Base-by-base conservation (phyloP, 2,888 invertebrate genomes). In the Ophion slaviceki region DNA sequence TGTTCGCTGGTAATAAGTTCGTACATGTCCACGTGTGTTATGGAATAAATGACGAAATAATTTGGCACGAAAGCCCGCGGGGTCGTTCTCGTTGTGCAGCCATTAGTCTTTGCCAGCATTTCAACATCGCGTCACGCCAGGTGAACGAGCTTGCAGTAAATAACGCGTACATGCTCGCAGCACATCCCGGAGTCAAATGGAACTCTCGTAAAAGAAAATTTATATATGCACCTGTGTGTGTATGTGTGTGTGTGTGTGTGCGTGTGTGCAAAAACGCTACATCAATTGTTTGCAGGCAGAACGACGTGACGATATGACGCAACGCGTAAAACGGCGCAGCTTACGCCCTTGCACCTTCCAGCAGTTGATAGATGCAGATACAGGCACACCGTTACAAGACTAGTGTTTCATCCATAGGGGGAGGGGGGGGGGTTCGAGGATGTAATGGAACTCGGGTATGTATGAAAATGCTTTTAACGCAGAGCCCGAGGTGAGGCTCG, bases 381-480 rank as follows among this genome's bases (percentile, higher is more conserved):
- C n/a, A 47, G 10, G 76, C 66, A 57, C 71, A 70, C 45, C 10
- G 17, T 7, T 20, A 36, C 45, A 10, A 57, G 20, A 71, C 32
- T 36, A 62, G 62, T 71, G 53, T 71, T 78, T 61, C 45, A 68
- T 66, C 32, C 28, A 47, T n/a, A 61, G 61, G 8, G 40, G 40
- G 8, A 5, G 8, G 7, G 53, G 8, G 7, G 53, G 32, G 59
- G 61, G 74, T 14, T 10, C 45, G 74, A 75, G 57, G 24, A 32
- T 74, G 80, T 82, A 76, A 82, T 85, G 82, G 76, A 82, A 85
- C 82, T 85, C 79, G 76, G 20, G 81, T n/a, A 75, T 67, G 82
- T 82, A 85, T 85, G 85, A 85, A 82, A 85, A 82, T 85, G 85
- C 85, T 85, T 85, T 85, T 80, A 82, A 74, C 66, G 66, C 64